phyloP scores from a whole-genome alignment of 2,113 vertebrate species.

The Macroglossus sobrinus region DNA sequence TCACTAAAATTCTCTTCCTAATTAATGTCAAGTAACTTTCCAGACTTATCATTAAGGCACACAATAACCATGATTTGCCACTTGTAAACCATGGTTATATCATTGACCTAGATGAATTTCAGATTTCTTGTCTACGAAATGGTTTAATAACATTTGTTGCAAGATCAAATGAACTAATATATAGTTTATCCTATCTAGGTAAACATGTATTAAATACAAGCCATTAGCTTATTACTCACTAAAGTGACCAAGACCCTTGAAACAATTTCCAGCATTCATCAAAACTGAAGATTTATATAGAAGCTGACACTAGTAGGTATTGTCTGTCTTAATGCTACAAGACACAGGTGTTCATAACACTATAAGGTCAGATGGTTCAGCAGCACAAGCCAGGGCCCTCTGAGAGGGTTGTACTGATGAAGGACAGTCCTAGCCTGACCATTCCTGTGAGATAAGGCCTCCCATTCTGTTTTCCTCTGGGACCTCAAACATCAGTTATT shows the following conservation, averaged over 20 bases:
- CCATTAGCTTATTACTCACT: background rate
- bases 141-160: background rate
- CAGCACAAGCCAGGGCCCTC: background rate
- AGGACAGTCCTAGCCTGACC: background rate
- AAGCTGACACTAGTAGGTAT: background rate
- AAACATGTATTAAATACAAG: background rate
- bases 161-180: background rate
- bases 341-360: background rate
- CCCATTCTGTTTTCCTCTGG: background rate
- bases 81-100: background rate
- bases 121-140: background rate
- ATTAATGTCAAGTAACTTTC: background rate
- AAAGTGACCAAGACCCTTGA: background rate
- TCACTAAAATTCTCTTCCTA: background rate
- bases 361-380: background rate
- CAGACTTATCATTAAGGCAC: background rate
- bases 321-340: fast-evolving
- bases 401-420: background rate
- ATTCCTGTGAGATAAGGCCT: fast-evolving
- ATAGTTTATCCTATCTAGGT: background rate
- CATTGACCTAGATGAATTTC: background rate
- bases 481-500: background rate
- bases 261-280: background rate
- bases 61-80: background rate
- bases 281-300: background rate